Base-by-base conservation (phyloP, 2,888 invertebrate species). In the Drosophila percnosoma region DNA sequence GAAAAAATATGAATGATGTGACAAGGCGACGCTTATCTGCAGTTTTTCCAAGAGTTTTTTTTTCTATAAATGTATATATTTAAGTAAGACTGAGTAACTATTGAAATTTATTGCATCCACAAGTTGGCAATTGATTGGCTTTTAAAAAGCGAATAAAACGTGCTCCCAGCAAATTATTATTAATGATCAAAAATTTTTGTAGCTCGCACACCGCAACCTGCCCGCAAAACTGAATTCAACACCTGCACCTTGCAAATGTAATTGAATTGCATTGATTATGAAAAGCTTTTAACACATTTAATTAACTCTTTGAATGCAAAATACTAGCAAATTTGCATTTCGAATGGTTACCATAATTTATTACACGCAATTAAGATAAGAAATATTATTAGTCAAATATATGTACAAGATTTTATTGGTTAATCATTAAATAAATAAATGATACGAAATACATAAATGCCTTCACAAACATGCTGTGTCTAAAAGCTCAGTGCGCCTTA, bases 41-140 rank as follows among this genome's bases (percentile, higher is more conserved):
- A 52, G 51, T 52, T 71, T 58, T 62, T 71, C 40, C 58, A 42
- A 36, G 13, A 49, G 40, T 68, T 77, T 80, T 42, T 42, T 66
- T 67, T 75, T 31, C 33, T 55, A 59, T 65, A 57, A 45, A 57
- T 57, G 48, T 58, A 49, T 51, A 24, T 66, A 80, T 86, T 65
- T 55, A 54, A 53, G 33, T 57, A 62, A 71, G 42, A 64, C 66
- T 81, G 66, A 69, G 68, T 70, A 73, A 48, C 82, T 73, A 89
- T 84, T 89, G 87, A 85, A 84, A 85, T 89, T 86, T 89, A 86
- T 89, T 75, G 68, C 83, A 73, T 67, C 48, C 74, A 66, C 66
- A 61, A 68, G 62, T 73, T 68, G 66, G 55, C 79, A 83, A 86
- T 89, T 87, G 85, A 85, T 85, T 85, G 85, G 87, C 87, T 89